A percentile compares a stretch with the other conserved stretches of the same genome.
These are phyloP conservation scores for Batillaria attramentaria DNA, from an alignment of 1,140 invertebrate genomes.

Conservation along the genomic window DNA sequence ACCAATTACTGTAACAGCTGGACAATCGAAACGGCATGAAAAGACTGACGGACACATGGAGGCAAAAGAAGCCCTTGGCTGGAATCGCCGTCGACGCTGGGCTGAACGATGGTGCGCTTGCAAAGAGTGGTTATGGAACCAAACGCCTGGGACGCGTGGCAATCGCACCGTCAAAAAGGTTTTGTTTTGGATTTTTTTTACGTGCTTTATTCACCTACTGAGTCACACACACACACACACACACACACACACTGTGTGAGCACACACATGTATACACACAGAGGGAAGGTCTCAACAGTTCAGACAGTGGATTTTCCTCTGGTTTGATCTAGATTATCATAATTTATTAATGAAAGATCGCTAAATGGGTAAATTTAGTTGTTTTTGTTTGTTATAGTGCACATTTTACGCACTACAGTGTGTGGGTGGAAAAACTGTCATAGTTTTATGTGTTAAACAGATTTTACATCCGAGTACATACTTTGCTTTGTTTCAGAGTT, in stretches of 20 bases:
- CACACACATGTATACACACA: neutral
- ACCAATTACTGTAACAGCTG: neutral
- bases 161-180: neutral
- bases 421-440: too few species aligned
- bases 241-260: neutral
- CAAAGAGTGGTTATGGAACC: neutral
- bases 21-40: constrained; percentile 21
- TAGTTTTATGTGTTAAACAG: too few species aligned
- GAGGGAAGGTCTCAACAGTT: too few species aligned
- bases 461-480: too few species aligned
- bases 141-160: constrained; percentile 20
- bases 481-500: too few species aligned
- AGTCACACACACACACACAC: neutral
- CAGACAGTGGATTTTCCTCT: too few species aligned
- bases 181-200: neutral
- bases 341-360: too few species aligned
- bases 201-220: too few species aligned
- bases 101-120: neutral
- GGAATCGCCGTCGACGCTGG: neutral
- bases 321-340: too few species aligned
- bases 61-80: constrained; percentile 21
- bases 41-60: constrained; percentile 34
- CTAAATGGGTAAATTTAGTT: too few species aligned
- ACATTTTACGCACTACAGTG: too few species aligned
- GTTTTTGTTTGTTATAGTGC: too few species aligned